Percentiles rank a stretch among this genome's conserved stretches.
These are phyloP conservation scores for Cinclus mexicanus DNA, from an alignment of 2,113 vertebrate species.

Conservation along the genomic window DNA sequence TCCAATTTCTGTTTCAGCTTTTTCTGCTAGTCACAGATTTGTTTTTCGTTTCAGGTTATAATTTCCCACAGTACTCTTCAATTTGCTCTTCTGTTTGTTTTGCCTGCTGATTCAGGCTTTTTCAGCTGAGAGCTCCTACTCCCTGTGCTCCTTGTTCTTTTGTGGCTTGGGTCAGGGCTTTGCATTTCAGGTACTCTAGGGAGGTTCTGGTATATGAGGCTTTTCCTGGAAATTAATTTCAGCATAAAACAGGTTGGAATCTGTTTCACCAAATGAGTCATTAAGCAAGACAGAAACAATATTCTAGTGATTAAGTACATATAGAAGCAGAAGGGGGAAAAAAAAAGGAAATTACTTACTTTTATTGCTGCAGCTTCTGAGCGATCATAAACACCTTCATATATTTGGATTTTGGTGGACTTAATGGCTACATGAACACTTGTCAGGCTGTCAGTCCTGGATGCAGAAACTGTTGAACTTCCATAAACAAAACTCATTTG, in stretches of 20 bases:
- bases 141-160: rapidly evolving
- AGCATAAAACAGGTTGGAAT: not conserved
- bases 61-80: not conserved
- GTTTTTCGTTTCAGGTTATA: not conserved
- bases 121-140: not conserved
- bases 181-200: not conserved
- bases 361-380: not conserved
- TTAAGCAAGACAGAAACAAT: not conserved
- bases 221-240: slow-evolving; percentile 9
- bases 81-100: not conserved
- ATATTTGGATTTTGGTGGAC: not conserved
- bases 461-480: not conserved
- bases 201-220: not conserved
- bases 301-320: not conserved
- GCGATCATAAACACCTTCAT: not conserved
- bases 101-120: not conserved
- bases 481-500: not conserved
- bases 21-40: not conserved
- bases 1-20: not conserved
- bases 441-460: not conserved
- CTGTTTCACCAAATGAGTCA: not conserved
- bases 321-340: not conserved
- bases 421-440: not conserved
- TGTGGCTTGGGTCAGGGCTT: not conserved
- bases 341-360: not conserved